Conservation (phyloP, 2,888 invertebrate species). For the Escarpia spicata region DNA sequence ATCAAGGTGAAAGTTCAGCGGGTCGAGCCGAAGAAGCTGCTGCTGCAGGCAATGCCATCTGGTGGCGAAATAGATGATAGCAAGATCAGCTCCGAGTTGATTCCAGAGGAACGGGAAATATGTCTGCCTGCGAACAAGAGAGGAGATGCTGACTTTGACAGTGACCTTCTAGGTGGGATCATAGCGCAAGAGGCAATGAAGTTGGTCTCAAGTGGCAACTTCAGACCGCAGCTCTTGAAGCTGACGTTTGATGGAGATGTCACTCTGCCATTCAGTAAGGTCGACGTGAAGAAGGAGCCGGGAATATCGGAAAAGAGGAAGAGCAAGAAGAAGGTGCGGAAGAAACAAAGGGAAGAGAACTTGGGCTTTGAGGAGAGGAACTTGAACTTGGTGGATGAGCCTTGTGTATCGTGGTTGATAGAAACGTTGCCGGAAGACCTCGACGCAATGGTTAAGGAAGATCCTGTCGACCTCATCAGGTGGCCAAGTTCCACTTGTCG, state of each 20-base stretch:
- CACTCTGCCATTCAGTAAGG: not conserved
- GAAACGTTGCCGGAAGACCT: not conserved
- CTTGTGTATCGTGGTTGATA: not conserved
- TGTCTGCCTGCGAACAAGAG: constrained; percentile 20
- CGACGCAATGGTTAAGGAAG: not conserved
- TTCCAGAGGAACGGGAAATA: not conserved
- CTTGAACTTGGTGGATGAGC: not conserved
- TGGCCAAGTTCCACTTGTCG: not conserved
- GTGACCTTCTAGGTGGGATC: constrained; percentile 21
- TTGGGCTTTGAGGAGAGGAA: not conserved
- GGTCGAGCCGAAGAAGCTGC: not conserved
- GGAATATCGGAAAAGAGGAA: not conserved
- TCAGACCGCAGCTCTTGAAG: constrained; percentile 1
- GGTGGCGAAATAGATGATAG: not conserved
- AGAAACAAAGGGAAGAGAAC: not conserved
- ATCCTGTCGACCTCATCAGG: not conserved
- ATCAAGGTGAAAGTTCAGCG: constrained; percentile 26
- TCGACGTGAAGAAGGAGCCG: not conserved
- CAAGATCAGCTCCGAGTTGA: not conserved
- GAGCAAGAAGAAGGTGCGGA: not conserved
- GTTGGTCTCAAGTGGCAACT: constrained; percentile 14
- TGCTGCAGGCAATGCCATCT: not conserved
- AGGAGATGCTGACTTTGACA: constrained; percentile 20
- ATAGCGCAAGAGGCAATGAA: constrained; percentile 27
- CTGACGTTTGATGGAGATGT: not conserved